Percentiles rank a stretch among this genome's conserved stretches.
phyloP scores from a whole-genome alignment of 2,888 invertebrate species.

The Chloroclysta siterata region DNA sequence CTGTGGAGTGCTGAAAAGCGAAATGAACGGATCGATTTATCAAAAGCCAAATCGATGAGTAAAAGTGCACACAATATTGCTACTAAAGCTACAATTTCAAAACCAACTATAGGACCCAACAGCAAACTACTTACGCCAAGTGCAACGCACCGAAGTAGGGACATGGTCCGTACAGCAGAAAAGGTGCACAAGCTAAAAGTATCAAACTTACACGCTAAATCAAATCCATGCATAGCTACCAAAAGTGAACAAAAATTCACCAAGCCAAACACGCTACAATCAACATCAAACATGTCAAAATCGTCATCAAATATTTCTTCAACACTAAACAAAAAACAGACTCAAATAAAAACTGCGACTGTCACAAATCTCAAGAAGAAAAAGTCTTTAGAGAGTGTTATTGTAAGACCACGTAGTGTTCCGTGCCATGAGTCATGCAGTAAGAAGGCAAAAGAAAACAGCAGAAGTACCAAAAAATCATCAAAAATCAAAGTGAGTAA shows the following conservation, averaged over 20 bases:
- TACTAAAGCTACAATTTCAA: constrained; percentile 45
- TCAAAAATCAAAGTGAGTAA: constrained; percentile 55
- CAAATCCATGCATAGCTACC: constrained; percentile 60
- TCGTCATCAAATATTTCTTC: constrained; percentile 65
- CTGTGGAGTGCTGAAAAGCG: constrained; percentile 80
- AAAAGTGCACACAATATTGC: constrained; percentile 48
- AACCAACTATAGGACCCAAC: constrained; percentile 37
- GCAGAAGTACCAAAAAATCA: constrained; percentile 55
- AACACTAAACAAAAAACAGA: constrained; percentile 54
- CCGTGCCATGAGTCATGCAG: constrained; percentile 70
- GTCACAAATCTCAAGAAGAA: constrained; percentile 76
- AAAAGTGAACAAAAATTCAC: constrained; percentile 54
- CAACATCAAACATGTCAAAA: constrained; percentile 61
- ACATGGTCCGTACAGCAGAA: constrained; percentile 79
- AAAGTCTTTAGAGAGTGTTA: constrained; percentile 65
- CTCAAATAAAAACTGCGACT: constrained; percentile 68
- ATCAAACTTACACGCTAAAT: constrained; percentile 64
- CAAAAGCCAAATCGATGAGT: constrained; percentile 60
- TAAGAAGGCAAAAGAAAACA: constrained; percentile 65
- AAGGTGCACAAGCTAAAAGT: constrained; percentile 73
- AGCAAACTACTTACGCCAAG: constrained; percentile 50
- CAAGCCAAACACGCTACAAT: constrained; percentile 54
- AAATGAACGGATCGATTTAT: constrained; percentile 72
- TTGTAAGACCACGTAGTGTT: constrained; percentile 63
- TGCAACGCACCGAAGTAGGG: constrained; percentile 71